phyloP scores from a whole-genome alignment of 1,140 invertebrate species.

The Oppia nitens region DNA sequence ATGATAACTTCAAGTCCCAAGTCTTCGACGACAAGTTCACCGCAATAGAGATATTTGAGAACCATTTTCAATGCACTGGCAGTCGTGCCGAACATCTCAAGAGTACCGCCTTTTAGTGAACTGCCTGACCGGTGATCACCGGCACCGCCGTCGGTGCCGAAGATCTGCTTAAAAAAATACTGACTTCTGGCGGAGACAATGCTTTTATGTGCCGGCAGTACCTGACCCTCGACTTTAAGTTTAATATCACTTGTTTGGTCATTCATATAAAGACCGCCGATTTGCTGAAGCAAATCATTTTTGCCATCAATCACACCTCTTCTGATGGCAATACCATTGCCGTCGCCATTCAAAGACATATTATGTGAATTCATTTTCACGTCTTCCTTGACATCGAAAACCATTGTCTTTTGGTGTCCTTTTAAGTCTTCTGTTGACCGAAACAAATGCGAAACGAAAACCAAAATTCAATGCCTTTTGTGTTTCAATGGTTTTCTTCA shows the following conservation, averaged over 20 bases:
- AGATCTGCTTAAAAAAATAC: neutral
- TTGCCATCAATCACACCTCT: neutral
- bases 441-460: no score
- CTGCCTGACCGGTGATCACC: neutral
- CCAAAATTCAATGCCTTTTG: no score
- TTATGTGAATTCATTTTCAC: no score
- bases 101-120: neutral
- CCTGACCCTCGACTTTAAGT: neutral
- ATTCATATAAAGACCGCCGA: neutral
- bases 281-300: neutral
- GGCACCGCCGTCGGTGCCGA: neutral
- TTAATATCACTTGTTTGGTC: neutral
- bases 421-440: no score
- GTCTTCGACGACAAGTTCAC: neutral
- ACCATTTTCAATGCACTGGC: neutral
- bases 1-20: neutral
- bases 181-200: neutral
- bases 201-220: neutral
- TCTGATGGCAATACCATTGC: neutral
- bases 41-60: neutral
- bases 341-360: neutral
- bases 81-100: neutral
- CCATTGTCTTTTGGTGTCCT: no score
- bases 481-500: no score
- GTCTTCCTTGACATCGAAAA: no score